Evolutionary conservation across 2,113 vertebrate genomes (phyloP).

Genomic region (Atlantisia rogersi): DNA sequence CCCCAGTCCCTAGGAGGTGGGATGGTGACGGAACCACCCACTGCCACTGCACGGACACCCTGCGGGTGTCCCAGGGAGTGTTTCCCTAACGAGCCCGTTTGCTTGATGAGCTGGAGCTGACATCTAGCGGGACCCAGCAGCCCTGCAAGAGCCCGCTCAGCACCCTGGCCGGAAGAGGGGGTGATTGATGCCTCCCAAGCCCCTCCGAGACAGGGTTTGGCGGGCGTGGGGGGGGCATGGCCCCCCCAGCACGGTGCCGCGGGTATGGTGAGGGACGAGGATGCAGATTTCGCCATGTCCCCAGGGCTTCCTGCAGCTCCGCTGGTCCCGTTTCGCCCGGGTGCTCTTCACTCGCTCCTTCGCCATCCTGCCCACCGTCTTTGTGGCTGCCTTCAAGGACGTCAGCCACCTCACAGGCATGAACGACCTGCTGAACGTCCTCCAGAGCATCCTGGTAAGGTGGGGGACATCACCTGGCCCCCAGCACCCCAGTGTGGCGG

Average conservation of each 20-base stretch:
- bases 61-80: rapidly evolving
- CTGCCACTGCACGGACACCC: background rate
- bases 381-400: conserved; percentile 77
- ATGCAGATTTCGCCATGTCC: too few species aligned
- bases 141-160: background rate
- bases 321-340: conserved; percentile 78
- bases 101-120: conserved; percentile 5
- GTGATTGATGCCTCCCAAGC: rapidly evolving
- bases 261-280: rapidly evolving
- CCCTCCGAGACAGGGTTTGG: background rate
- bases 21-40: background rate
- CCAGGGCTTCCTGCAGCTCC: conserved; percentile 81
- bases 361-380: conserved; percentile 78
- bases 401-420: conserved; percentile 73
- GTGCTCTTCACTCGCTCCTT: conserved; percentile 81
- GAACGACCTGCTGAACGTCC: conserved; percentile 82
- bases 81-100: background rate
- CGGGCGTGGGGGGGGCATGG: too few species aligned
- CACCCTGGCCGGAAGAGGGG: background rate
- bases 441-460: conserved; percentile 82
- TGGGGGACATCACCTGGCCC: background rate
- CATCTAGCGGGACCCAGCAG: background rate
- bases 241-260: rapidly evolving
- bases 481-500: background rate
- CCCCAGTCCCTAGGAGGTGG: background rate